Base-by-base conservation (phyloP, 2,113 vertebrate species). In the Emydocephalus ijimae region DNA sequence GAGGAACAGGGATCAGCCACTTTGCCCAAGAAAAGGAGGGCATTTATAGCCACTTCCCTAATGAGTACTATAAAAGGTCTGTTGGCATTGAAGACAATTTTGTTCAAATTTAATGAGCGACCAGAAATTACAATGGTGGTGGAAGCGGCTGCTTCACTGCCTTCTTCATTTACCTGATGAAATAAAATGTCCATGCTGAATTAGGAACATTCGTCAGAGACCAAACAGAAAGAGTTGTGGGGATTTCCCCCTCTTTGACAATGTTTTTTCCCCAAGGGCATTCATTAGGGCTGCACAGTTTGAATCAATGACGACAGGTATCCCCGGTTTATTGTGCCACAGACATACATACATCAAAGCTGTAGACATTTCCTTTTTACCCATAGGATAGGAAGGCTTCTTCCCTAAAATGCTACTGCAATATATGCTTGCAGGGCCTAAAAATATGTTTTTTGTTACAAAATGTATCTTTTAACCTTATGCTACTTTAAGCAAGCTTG, bases 61-160 rank as follows among this genome's bases (percentile, higher is more conserved):
- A 99, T 99, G 43, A 99, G 95, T 52, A 99, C 96, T 93, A 99
- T 97, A 96, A 99, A 99, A 2, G 99, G 99, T n/a, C 97, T 97
- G 94, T 99, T 97, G 89, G 98, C 99, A 1, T 96, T 94, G 94
- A 99, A 99, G 34, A 96, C 93, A 86, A 98, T 97, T 26, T 97
- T 97, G 93, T 97, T 95, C 2, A 97, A 56, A 92, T 97, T 97
- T 92, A 99, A 95, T 10, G 99, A 99, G 11, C 99, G 99, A 10
- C 99, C 99, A 0, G 97, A 85, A 0, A 98, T 93, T 0, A 97
- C 54, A 1, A 98, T 96, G 0, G 94, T 93, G 0, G 98, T 98
- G 2, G 97, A 95, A 0, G 98, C 98, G 0, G 98, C 97, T 0
- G 99, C 99, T 95, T 99, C 98, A 0, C 99, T 99, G 96, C 99